Evolutionary conservation across 30 jellyfish, hydroid and myxozoan genomes (phyloP), one percentile per base, ranked within the genome.

Genomic region (Chironex yamaguchii): DNA sequence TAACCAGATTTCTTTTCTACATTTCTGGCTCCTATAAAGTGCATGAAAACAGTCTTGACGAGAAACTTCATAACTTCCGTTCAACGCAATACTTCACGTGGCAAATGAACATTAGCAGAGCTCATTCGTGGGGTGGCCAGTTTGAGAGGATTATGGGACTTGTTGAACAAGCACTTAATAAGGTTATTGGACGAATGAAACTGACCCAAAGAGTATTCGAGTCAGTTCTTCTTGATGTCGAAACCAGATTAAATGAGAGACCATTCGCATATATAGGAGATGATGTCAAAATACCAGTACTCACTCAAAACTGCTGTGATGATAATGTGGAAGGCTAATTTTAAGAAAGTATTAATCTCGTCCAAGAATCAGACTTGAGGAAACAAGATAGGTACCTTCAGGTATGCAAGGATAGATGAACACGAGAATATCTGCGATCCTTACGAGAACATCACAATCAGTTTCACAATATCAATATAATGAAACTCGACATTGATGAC

Each of bases 61-160:
- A 51, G 33, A 0, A 13, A 77, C 62, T 51, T 2, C 75, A 77
- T 30, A 51, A 77, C 17, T 51, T 20, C 31, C 87, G 29, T 23
- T 50, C 82, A 36, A 36, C 34, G 24, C 21, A 74, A 49, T 50
- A 49, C 82, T 36, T 74, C 49, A 42, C 6, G 67, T 77, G 89
- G 89, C 89, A 77, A 65, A 51, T 77, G 86, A 77, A 77, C 34
- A 34, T 77, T 11, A 77, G 89, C 33, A 11, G 89, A 26, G 89
- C 86, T 3, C 70, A 85, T 22, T 77, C 86, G 88, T 77, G 89
- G 89, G 86, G 70, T 12, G 89, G 89, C 31, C 89, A 77, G 31
- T 77, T 77, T 54, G 86, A 77, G 66, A 62, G 89, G 17, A 17
- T 52, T 36, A 65, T 77, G 31, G 89, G 89, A n/a, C 12, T 77